These are phyloP conservation scores for Caenorhabditis latens DNA, from an alignment of 1,140 invertebrate species.

Conservation along the genomic window DNA sequence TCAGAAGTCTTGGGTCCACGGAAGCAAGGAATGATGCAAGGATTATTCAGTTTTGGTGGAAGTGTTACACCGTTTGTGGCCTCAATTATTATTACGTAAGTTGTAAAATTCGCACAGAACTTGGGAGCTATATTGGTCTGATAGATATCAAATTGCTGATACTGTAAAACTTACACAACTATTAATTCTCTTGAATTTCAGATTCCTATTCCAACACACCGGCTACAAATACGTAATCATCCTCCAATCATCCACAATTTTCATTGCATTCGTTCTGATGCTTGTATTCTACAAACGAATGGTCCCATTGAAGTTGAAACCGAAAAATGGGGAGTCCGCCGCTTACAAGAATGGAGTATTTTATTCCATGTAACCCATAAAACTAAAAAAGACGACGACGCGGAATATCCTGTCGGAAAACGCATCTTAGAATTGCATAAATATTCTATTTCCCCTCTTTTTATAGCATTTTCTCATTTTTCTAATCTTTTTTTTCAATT, in stretches of 20 bases:
- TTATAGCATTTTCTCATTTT: not conserved
- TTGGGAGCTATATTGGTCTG: not conserved
- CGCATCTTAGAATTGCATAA: not conserved
- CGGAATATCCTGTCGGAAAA: not conserved
- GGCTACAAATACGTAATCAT: constrained; percentile 60
- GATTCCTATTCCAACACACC: constrained; percentile 63
- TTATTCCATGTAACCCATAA: constrained; percentile 44
- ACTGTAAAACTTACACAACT: not conserved
- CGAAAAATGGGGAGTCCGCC: constrained; percentile 28
- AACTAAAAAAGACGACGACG: not conserved
- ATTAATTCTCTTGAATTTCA: constrained; percentile 10
- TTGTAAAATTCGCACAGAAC: not conserved
- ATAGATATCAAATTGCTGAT: not conserved
- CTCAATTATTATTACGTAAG: constrained; percentile 63
- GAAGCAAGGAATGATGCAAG: constrained; percentile 67
- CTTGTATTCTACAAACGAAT: constrained; percentile 60
- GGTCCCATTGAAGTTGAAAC: constrained; percentile 62
- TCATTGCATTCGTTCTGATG: constrained; percentile 58
- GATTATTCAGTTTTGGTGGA: constrained; percentile 64
- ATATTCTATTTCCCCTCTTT: not conserved
- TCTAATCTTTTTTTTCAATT: too few species aligned
- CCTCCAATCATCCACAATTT: constrained; percentile 49
- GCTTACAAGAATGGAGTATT: constrained; percentile 60
- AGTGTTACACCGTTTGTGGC: constrained; percentile 60
- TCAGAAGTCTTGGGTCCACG: constrained; percentile 66